phyloP scores from a whole-genome alignment of 2,113 vertebrate species.

The Calidris pygmaea region DNA sequence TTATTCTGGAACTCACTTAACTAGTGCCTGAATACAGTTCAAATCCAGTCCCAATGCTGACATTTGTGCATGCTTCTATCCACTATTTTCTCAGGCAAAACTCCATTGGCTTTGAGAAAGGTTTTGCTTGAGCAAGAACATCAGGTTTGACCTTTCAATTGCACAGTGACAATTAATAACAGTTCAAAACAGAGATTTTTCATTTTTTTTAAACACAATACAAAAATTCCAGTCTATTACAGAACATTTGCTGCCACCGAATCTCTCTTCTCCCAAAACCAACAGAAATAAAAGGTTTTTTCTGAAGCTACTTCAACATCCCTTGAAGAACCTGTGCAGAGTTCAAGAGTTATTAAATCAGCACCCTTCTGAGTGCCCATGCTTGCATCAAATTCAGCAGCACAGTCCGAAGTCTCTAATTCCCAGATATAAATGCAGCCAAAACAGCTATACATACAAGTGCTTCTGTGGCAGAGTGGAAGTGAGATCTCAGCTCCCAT shows the following conservation, averaged over 20 bases:
- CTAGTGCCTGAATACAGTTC: slow-evolving; percentile 26
- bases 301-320: background rate
- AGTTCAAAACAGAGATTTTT: slow-evolving; percentile 32
- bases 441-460: background rate
- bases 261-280: slow-evolving; percentile 16
- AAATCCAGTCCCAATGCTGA: slow-evolving; percentile 41
- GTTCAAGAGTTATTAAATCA: slow-evolving; percentile 23
- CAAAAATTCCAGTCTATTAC: slow-evolving; percentile 4
- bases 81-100: slow-evolving; percentile 65
- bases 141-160: slow-evolving; percentile 61
- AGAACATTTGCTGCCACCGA: slow-evolving; percentile 16
- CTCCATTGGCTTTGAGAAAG: slow-evolving; percentile 52
- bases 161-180: slow-evolving; percentile 52
- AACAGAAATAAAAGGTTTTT: slow-evolving; percentile 9
- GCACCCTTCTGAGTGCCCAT: background rate
- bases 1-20: slow-evolving; percentile 29
- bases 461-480: background rate
- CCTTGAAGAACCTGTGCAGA: background rate
- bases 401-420: background rate
- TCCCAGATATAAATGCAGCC: background rate
- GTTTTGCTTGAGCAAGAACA: slow-evolving; percentile 43
- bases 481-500: background rate
- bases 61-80: slow-evolving; percentile 28
- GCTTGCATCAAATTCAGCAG: background rate
- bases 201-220: background rate